Evolutionary conservation across 2,888 invertebrate genomes (phyloP), one percentile per base, ranked within the genome.

Genomic region (Synanthedon myopaeformis): DNA sequence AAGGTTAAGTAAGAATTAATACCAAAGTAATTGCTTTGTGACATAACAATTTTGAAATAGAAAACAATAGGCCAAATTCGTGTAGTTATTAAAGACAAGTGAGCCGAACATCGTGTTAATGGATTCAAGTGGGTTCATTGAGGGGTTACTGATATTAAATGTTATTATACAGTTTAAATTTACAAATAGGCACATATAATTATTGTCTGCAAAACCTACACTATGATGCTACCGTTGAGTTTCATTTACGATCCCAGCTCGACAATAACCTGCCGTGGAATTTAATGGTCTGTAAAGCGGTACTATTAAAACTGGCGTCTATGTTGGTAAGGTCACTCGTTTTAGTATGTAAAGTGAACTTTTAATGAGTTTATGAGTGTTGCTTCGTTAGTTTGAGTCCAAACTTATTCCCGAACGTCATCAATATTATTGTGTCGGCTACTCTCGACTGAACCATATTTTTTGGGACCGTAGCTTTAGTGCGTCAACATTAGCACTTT

Each of bases 321-420:
- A 70, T 77, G 76, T 77, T 76, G 78, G 74, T 74, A 76, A 74
- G 75, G 78, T 71, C 73, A 76, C 72, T 76, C 75, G 78, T 74
- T 79, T 78, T 75, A 77, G 72, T 74, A 69, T 72, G 76, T 73
- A 69, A 70, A 74, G 74, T 72, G 70, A 81, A 83, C 82, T 84
- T 84, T 82, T 82, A 84, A 84, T 84, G 81, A 82, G 78, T 82
- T 84, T 82, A 84, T 78, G 81, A 79, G 76, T 67, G 67, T 67
- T 70, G 67, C 69, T 55, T 53, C 42, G 42, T 12, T 45, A 45
- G 45, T 45, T 13, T 13, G 45, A 10, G 14, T 6, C 45, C 45
- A 13, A 66, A 66, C 57, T 59, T 70, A 67, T 64, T 70, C 72
- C 67, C 72, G 55, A 61, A 69, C 57, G 69, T 65, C 69, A 65